These are phyloP conservation scores for Hemibagrus guttatus DNA, from an alignment of 2,797 vertebrate species.

Conservation along the genomic window DNA sequence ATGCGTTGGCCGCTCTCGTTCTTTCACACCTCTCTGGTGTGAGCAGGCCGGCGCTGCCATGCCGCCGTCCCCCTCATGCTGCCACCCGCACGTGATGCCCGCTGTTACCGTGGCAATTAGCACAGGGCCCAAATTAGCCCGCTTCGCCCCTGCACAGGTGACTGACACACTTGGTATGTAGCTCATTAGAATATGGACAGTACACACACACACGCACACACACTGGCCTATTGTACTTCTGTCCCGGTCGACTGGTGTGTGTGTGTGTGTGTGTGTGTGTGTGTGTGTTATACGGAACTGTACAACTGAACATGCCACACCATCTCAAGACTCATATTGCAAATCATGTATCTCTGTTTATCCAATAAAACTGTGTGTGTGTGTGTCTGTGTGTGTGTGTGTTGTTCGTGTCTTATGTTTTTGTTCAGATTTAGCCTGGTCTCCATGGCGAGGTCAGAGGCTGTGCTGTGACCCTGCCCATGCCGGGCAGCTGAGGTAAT, in stretches of 20 bases:
- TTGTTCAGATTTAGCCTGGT: conserved; percentile 69
- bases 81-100: conserved; percentile 79
- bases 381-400: conserved; percentile 24
- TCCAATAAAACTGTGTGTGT: conserved; percentile 4
- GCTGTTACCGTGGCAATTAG: conserved; percentile 86
- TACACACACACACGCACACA: conserved; percentile 33
- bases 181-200: conserved; percentile 78
- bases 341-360: background rate
- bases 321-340: background rate
- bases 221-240: conserved; percentile 33
- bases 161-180: conserved; percentile 81
- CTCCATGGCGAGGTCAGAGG: conserved; percentile 74
- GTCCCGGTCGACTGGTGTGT: background rate
- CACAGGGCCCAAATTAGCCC: conserved; percentile 81
- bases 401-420: conserved; percentile 58
- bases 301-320: background rate
- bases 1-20: conserved; percentile 77
- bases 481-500: conserved; percentile 83
- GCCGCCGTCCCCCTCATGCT: conserved; percentile 74
- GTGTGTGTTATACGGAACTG: background rate
- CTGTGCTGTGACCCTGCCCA: conserved; percentile 77
- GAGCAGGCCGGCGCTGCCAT: conserved; percentile 66
- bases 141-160: conserved; percentile 82
- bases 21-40: conserved; percentile 75
- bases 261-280: background rate